These are phyloP conservation scores for Triplophysa bombifrons DNA, from an alignment of 2,797 vertebrate species.

Conservation along the genomic window DNA sequence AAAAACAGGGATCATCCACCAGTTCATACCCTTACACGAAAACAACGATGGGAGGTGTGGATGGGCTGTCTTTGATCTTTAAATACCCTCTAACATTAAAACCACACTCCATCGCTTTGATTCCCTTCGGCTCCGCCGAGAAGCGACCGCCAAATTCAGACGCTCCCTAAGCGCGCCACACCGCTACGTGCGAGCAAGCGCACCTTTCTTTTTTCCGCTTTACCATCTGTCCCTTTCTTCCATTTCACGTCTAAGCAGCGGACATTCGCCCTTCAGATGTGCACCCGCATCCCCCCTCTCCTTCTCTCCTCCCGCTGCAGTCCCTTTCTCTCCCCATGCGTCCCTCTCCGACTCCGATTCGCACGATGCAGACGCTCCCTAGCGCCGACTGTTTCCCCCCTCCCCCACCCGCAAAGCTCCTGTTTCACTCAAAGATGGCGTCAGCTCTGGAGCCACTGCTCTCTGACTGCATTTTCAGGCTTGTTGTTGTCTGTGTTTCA, in stretches of 20 bases:
- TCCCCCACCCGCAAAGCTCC: conserved; percentile 79
- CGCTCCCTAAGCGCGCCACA: conserved; percentile 71
- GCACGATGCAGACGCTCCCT: conserved; percentile 81
- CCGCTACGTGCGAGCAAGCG: conserved; percentile 59
- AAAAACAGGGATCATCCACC: conserved; percentile 42
- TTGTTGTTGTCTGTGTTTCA: conserved; percentile 80
- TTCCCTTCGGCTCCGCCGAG: conserved; percentile 47
- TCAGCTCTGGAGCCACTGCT: conserved; percentile 79
- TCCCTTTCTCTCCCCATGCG: conserved; percentile 62
- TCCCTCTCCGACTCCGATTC: conserved; percentile 54
- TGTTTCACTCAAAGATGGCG: conserved; percentile 88
- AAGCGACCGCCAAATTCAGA: conserved; percentile 67
- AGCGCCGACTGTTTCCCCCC: conserved; percentile 75
- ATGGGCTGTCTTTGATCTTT: conserved; percentile 77
- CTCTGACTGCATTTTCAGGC: conserved; percentile 81
- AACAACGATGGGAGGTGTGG: conserved; percentile 60
- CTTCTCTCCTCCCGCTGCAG: conserved; percentile 65
- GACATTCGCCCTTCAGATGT: conserved; percentile 80
- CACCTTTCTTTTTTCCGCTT: conserved; percentile 69
- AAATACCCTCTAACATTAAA: conserved; percentile 81
- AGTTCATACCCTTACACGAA: conserved; percentile 59
- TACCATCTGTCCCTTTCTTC: conserved; percentile 83
- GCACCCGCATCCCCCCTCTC: conserved; percentile 62
- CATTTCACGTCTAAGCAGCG: conserved; percentile 76
- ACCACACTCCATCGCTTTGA: conserved; percentile 73